Percentiles rank a stretch among this genome's conserved stretches.
phyloP scores from a whole-genome alignment of 2,113 vertebrate species.

The Sebastes schlegelii region DNA sequence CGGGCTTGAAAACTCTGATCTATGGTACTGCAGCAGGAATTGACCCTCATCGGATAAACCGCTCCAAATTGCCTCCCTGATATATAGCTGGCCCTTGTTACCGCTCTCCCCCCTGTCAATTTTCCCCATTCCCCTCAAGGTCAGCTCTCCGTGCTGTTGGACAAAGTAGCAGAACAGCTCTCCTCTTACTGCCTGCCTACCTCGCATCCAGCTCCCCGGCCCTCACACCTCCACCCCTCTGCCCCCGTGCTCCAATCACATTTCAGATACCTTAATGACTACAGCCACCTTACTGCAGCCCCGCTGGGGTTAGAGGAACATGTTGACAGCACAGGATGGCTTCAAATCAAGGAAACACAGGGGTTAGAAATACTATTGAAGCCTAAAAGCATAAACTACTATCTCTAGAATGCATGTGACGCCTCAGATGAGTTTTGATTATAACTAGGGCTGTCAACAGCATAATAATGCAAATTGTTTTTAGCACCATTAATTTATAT shows the following conservation, averaged over 20 bases:
- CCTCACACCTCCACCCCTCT: constrained; percentile 6
- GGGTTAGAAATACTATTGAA: constrained; percentile 44
- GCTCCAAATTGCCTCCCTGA: constrained; percentile 84
- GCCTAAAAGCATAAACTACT: too few relatives aligned
- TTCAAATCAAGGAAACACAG: constrained; percentile 50
- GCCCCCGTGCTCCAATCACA: constrained; percentile 54
- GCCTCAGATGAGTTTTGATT: too few relatives aligned
- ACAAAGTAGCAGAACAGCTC: constrained; percentile 72
- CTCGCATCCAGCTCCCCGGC: constrained; percentile 41
- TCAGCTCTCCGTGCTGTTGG: constrained; percentile 73
- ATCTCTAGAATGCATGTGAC: not conserved
- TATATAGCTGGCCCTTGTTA: constrained; percentile 84
- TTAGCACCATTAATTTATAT: too few relatives aligned
- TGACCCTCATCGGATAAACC: constrained; percentile 85
- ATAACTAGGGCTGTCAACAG: too few relatives aligned
- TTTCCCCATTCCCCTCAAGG: constrained; percentile 83
- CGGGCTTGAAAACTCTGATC: constrained; percentile 78
- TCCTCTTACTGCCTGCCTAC: constrained; percentile 52
- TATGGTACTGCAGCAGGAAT: constrained; percentile 78
- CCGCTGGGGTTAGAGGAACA: constrained; percentile 52
- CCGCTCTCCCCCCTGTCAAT: constrained; percentile 77
- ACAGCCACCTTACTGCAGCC: constrained; percentile 51
- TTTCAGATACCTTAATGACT: constrained; percentile 59
- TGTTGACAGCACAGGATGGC: constrained; percentile 53
- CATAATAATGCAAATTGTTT: too few relatives aligned